Evolutionary conservation across 2,888 invertebrate species (phyloP), one percentile per base, ranked within the genome.

Genomic region (Tuberolachnus salignus): DNA sequence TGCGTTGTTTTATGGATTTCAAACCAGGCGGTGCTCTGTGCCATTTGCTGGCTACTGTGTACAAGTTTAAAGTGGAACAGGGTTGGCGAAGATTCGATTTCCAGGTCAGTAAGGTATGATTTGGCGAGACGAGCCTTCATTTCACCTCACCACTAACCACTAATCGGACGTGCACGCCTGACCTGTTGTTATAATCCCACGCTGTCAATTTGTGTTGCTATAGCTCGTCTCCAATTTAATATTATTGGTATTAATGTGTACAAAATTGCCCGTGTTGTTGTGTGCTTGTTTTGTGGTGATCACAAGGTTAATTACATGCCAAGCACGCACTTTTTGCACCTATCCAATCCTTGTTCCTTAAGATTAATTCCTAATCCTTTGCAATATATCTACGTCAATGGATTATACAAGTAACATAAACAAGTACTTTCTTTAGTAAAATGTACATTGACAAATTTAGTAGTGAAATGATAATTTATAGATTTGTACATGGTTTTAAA

Each of bases 71-170:
- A 87, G 92, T 92, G 86, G 98, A 98, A 86, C 97, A 97, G 87
- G 93, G 95, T 86, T 97, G 95, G 92, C 91, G 96, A 85, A 91
- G 95, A 87, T 95, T 97, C 86, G 95, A 96, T 88, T 92, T 95
- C 87, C 93, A 93, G 86, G 91, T 93, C 86, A 90, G 90, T 88
- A 92, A 91, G 89, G 91, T 91, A 90, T 88, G 88, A 85, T 85
- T 84, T 84, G 83, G 80, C 81, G 81, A 81, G 81, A 81, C 80
- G 81, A 81, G 81, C 81, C 81, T 81, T 81, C 81, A 80, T 81
- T 81, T 78, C 80, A 80, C 80, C 72, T 80, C 78, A 80, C 80
- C 81, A 81, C 81, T 81, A 81, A 81, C 81, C 81, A 81, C 80
- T 81, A 81, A 81, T 81, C 67, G 78, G 78, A 78, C 67, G 78